Base-by-base conservation (phyloP, 2,113 vertebrate species). In the Syngnathus floridae region DNA sequence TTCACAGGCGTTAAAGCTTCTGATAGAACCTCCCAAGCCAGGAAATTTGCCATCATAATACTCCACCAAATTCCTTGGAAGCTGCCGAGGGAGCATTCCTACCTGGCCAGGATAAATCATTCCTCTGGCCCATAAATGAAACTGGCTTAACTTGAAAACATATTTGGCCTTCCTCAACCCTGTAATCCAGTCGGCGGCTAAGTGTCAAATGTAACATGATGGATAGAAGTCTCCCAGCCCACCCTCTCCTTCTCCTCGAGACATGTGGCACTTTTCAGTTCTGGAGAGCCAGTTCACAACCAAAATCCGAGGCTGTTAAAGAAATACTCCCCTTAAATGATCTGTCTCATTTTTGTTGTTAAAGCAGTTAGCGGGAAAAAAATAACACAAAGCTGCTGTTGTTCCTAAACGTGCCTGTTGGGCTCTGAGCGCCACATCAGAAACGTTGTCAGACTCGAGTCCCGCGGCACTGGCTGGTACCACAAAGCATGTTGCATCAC, bases 381-480 rank as follows among this genome's bases (percentile, higher is more conserved):
- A 82, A 77, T 57, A 59, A 69, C 9, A 36, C 26, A 71, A 73
- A 69, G 38, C 71, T 65, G 65, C 65, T 72, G 70, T 79, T 81
- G 70, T 79, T 78, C 75, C 66, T 76, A 60, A 76, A 70, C 76
- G 17, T 76, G 67, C 17, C 49, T 73, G 76, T 56, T 7, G 40
- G 22, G 59, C 59, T 61, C 75, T 55, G 54, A 58, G 76, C 80
- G 70, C 71, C 36, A 17, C 70, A 54, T 52, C 61, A 61, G 10
- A 61, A 41, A 12, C 57, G 43, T 83, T 82, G 84, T 85, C 82
- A 80, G 59, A 65, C 35, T 61, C 13, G 41, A n/a, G 45, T 64
- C 41, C 45, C 43, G 41, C 22, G 21, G 41, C 62, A 9, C 26
- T 10, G 62, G 31, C 26, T 64, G 62, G 22, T 64, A 36, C 45